These are phyloP conservation scores for Capitella teleta DNA, from an alignment of 1,140 invertebrate genomes.

Conservation along the genomic window DNA sequence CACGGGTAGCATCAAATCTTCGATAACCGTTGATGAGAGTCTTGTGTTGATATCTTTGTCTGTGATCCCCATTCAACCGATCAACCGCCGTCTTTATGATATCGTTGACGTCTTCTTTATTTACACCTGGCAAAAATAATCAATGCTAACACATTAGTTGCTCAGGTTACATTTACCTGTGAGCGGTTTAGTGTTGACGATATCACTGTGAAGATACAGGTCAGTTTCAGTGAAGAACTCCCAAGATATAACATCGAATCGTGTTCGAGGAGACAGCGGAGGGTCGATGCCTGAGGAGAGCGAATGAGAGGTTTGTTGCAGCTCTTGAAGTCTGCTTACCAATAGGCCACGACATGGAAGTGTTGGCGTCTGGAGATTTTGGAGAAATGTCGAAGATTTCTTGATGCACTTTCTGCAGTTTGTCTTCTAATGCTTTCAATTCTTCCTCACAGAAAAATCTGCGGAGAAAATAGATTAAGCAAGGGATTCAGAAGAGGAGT, in stretches of 20 bases:
- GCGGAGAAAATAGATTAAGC: too few relatives aligned
- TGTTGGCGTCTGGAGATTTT: background rate
- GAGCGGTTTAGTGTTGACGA: conserved; percentile 32
- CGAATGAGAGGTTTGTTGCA: too few relatives aligned
- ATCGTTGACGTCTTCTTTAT: conserved; percentile 56
- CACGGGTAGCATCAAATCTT: conserved; percentile 72
- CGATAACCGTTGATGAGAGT: conserved; percentile 66
- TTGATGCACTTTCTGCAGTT: conserved; percentile 26
- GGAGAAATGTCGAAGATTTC: background rate
- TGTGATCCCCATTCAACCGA: conserved; percentile 49
- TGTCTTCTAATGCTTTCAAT: conserved; percentile 26
- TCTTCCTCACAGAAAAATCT: conserved; percentile 49
- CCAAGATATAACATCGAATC: conserved; percentile 78
- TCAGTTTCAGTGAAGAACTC: conserved; percentile 73
- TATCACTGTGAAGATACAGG: conserved; percentile 46
- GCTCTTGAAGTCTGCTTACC: too few relatives aligned
- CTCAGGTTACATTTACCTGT: conserved; percentile 45
- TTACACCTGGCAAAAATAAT: conserved; percentile 39
- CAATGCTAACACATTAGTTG: too few relatives aligned
- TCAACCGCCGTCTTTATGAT: conserved; percentile 50
- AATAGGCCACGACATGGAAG: background rate
- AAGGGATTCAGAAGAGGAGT: too few relatives aligned
- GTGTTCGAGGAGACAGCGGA: conserved; percentile 49
- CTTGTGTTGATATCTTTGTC: conserved; percentile 26
- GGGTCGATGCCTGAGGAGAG: background rate